These are phyloP conservation scores for Caenorhabditis wallacei DNA, from an alignment of 2,888 invertebrate species.

Conservation along the genomic window DNA sequence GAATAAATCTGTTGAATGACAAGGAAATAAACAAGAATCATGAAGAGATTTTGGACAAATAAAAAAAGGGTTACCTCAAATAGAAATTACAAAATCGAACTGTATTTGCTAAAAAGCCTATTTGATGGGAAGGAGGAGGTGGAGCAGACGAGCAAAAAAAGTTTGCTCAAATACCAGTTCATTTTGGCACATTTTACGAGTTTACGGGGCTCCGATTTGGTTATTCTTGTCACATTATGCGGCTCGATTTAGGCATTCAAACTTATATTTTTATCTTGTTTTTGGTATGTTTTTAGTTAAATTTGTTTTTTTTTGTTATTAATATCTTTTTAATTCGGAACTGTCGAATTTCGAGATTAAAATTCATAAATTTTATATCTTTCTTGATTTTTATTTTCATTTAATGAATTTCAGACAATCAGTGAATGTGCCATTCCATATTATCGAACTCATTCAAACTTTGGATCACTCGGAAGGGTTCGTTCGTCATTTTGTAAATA, in stretches of 20 bases:
- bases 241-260: conserved; percentile 40
- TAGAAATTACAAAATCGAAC: conserved; percentile 60
- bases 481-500: conserved; percentile 57
- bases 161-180: conserved; percentile 67
- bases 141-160: conserved; percentile 41
- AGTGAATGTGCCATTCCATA: conserved; percentile 49
- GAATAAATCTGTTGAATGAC: conserved; percentile 34
- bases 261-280: conserved; percentile 2
- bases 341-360: neutral
- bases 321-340: neutral
- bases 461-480: conserved; percentile 50
- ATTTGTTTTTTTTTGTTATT: neutral
- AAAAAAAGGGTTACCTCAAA: conserved; percentile 45
- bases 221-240: conserved; percentile 56
- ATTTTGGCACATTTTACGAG: conserved; percentile 52
- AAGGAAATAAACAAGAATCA: conserved; percentile 34
- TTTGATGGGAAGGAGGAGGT: conserved; percentile 32
- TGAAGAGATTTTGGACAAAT: conserved; percentile 47
- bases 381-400: neutral
- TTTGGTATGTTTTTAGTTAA: conserved; percentile 25
- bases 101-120: conserved; percentile 60
- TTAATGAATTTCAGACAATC: conserved; percentile 29
- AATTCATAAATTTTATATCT: too few relatives aligned
- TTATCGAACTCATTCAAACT: conserved; percentile 55
- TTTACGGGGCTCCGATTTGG: conserved; percentile 19